Base-by-base conservation (phyloP, 2,797 vertebrate genomes). In the Macrochelys suwanniensis region DNA sequence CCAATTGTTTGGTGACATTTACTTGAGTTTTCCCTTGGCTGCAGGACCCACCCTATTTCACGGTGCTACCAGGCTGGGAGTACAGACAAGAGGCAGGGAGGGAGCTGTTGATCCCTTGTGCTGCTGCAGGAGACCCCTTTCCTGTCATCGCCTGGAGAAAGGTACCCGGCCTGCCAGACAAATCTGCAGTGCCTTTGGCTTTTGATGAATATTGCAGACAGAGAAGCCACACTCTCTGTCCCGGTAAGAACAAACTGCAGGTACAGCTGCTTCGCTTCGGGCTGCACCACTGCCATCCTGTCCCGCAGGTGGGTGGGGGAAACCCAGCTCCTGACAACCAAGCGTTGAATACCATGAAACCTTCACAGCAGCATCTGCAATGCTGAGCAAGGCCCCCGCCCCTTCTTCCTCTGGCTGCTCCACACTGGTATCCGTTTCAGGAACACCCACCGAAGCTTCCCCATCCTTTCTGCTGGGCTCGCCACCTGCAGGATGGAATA, bases 11-110 rank as follows among this genome's bases (percentile, higher is more conserved):
- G 11, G 11, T 96, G 51, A 93, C 0, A 31, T 1, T 71, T 90
- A 88, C 45, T 90, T 88, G 57, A 50, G 28, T 91, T 92, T 71
- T 71, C 74, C 50, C 50, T 94, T 49, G 83, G 10, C 91, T 92
- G 33, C 95, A 99, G 99, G 99, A 99, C 98, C 99, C 99, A 97
- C 99, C 99, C 98, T 99, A 99, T 98, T 99, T 99, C 98, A 99
- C 99, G 97, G 99, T 99, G 99, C 99, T 99, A 98, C 99, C 99
- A 95, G 99, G 99, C 98, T 99, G 99, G 99, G 99, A 99, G 98
- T 99, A 99, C 98, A 99, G 99, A 97, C 99, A 99, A 98, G 99
- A 99, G 98, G 99, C 99, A 68, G 99, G 99, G 95, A 99, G 99
- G 98, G 99, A 99, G 98, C 98, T 99, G 95, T 99, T 99, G 94